Evolutionary conservation across 1,140 invertebrate species (phyloP), one percentile per base, ranked within the genome.

Genomic region (Drosophila neocordata): DNA sequence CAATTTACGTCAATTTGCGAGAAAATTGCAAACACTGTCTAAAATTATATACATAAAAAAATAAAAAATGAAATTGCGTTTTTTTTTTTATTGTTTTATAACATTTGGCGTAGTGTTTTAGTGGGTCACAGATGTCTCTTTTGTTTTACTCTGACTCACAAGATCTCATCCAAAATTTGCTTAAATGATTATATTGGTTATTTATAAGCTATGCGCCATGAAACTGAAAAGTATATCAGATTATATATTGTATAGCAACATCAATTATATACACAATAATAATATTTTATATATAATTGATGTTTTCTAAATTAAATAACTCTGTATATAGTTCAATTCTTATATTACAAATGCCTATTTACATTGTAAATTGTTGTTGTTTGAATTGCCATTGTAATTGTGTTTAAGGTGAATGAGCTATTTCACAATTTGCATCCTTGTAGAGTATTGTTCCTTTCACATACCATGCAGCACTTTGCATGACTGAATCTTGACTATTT

Each of bases 1-100:
- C 41, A 48, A 48, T 48, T 48, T 48, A 20, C 41, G 41, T 48
- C 41, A 48, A 48, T 48, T 48, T 48, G 41, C 41, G 41, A 20
- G 41, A 15, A 44, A 44, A 44, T 44, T 44, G 41, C 41, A 41
- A 41, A 41, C 38, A 44, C 41, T 6, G 27, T 31, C 27, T 31
- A 31, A 44, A 44, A 15, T 8, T 18, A 38, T 13, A 13, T n/a
- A 41, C 7, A 41, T 13, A 41, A 1, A 41, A 41, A 1, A 0
- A 20, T 1, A 48, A 18, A 48, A 18, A 48, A 48, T 48, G 3
- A 18, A 44, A 41, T 41, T 41, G 4, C 27, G 1, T 31, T 31
- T 24, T 24, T 24, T 31, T 31, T 31, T 3, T 31, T 31, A 31
- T 38, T 38, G 12, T 5, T 1, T 38, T 38, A 38, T n/a, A 38